phyloP scores from a whole-genome alignment of 2,888 invertebrate genomes.

The Mimachlamys varia region DNA sequence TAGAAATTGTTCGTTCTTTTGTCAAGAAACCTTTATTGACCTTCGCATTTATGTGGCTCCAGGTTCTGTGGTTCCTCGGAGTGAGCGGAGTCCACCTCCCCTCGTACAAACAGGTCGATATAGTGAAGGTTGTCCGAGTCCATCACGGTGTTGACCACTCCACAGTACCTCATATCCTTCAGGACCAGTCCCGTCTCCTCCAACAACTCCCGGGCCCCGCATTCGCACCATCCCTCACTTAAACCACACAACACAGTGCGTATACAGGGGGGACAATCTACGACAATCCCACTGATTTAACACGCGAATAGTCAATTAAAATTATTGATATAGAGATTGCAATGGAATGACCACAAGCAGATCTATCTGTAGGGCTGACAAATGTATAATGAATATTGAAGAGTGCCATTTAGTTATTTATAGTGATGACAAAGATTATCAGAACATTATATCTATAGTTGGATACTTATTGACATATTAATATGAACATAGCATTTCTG shows the following conservation, averaged over 20 bases:
- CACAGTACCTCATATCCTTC: constrained; percentile 57
- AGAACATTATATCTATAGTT: too few species aligned
- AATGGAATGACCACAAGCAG: too few species aligned
- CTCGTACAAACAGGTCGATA: constrained; percentile 67
- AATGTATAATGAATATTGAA: too few species aligned
- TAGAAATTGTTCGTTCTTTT: background rate
- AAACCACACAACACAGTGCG: background rate
- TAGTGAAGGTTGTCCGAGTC: constrained; percentile 66
- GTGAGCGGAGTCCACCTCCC: constrained; percentile 57
- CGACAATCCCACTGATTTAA: background rate
- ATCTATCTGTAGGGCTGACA: too few species aligned
- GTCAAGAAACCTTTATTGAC: constrained; percentile 46
- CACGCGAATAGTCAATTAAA: too few species aligned
- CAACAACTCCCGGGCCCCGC: constrained; percentile 65
- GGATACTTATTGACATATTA: too few species aligned
- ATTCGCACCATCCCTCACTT: constrained; percentile 70
- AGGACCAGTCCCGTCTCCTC: constrained; percentile 71
- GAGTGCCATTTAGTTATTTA: too few species aligned
- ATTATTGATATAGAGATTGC: too few species aligned
- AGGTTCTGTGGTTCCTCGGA: constrained; percentile 61
- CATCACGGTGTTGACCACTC: constrained; percentile 66
- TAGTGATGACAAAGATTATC: too few species aligned
- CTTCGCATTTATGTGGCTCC: constrained; percentile 68
- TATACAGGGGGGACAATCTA: too few species aligned
- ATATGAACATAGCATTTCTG: too few species aligned